A percentile compares a stretch with the other conserved stretches of the same genome.
Evolutionary conservation across 2,113 vertebrate genomes (phyloP).

Genomic region (Nematolebias whitei): DNA sequence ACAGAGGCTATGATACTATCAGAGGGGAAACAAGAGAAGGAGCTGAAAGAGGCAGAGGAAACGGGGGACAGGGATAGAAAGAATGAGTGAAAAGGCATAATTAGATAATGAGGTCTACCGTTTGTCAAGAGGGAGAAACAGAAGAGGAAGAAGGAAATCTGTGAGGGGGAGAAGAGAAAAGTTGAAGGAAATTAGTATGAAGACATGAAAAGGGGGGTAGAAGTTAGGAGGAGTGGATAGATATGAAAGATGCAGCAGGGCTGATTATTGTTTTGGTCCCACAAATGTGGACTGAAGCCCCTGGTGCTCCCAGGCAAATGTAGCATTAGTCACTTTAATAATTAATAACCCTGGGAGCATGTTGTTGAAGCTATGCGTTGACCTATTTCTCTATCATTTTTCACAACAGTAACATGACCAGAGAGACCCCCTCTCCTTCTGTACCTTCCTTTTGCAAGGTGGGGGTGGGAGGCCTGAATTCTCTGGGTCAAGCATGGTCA

Average conservation of each 20-base stretch:
- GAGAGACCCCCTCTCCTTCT: slow-evolving; percentile 28
- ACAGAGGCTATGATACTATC: slow-evolving; percentile 48
- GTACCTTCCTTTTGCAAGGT: slow-evolving; percentile 48
- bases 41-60: slow-evolving; percentile 39
- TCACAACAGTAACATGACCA: slow-evolving; percentile 66
- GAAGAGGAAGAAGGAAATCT: slow-evolving; percentile 51
- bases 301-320: slow-evolving; percentile 75
- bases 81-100: slow-evolving; percentile 59
- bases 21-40: slow-evolving; percentile 42
- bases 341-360: slow-evolving; percentile 81
- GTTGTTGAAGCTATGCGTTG: slow-evolving; percentile 72
- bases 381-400: slow-evolving; percentile 78
- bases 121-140: slow-evolving; percentile 50
- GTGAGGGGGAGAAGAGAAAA: slow-evolving; percentile 62
- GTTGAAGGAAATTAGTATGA: slow-evolving; percentile 49
- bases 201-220: slow-evolving; percentile 9
- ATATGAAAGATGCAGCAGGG: slow-evolving; percentile 56
- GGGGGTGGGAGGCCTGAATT: slow-evolving; percentile 49
- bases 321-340: slow-evolving; percentile 84
- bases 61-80: slow-evolving; percentile 25
- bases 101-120: slow-evolving; percentile 59
- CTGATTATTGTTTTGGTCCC: slow-evolving; percentile 72
- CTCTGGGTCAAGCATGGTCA: slow-evolving; percentile 73
- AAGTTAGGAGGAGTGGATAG: slow-evolving; percentile 28
- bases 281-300: slow-evolving; percentile 69